A percentile compares a stretch with the other conserved stretches of the same genome.
Evolutionary conservation across 2,797 vertebrate species (phyloP).

Genomic region (Rhinophrynus dorsalis): DNA sequence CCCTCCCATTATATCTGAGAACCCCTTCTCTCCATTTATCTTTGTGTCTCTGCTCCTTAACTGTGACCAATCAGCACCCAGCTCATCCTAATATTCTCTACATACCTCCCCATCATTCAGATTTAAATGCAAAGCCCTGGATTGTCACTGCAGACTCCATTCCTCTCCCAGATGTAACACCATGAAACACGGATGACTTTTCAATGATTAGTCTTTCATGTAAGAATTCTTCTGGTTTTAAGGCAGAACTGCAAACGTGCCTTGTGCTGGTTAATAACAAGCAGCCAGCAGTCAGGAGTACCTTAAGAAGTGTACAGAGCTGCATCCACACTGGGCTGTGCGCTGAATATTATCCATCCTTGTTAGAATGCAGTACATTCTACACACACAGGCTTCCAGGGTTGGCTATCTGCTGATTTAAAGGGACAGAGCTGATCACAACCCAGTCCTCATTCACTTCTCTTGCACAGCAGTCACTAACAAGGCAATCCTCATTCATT

Average conservation of each 20-base stretch:
- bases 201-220: neutral
- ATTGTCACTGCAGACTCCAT: constrained; percentile 3
- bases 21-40: neutral
- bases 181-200: neutral
- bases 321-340: too few relatives aligned
- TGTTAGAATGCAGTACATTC: too few relatives aligned
- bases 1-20: too few relatives aligned
- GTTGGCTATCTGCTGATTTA: neutral
- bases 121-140: constrained; percentile 39
- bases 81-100: neutral
- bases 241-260: neutral
- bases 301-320: constrained; percentile 11
- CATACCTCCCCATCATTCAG: constrained; percentile 42
- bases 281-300: neutral
- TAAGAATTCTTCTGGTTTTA: neutral
- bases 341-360: too few relatives aligned
- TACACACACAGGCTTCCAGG: neutral
- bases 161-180: neutral
- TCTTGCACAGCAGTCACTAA: neutral
- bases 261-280: neutral
- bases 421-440: neutral
- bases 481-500: neutral
- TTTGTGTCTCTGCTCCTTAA: neutral
- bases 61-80: constrained; percentile 18
- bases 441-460: too few relatives aligned